Evolutionary conservation across 2,888 invertebrate species (phyloP).

Genomic region (Eilema sororculum): DNA sequence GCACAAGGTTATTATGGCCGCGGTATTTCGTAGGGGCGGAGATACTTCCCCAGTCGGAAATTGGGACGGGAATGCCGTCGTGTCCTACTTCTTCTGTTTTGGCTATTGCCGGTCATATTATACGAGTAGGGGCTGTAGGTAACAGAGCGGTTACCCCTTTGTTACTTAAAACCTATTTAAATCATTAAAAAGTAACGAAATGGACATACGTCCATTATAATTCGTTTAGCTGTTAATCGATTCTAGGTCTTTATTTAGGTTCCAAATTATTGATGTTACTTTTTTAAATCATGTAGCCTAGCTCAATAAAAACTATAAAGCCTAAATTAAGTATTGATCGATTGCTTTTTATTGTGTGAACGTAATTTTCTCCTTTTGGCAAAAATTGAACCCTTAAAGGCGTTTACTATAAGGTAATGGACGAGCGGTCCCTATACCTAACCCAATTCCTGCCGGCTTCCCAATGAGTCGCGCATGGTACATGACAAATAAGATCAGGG

Average conservation of each 20-base stretch:
- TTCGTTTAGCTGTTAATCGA: not conserved
- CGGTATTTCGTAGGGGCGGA: no score
- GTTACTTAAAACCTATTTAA: not conserved
- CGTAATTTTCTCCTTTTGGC: not conserved
- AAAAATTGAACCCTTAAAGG: no score
- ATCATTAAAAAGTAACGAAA: not conserved
- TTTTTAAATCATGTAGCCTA: not conserved
- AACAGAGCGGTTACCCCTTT: not conserved
- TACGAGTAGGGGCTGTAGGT: not conserved
- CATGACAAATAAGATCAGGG: no score
- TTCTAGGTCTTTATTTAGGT: conserved; percentile 1
- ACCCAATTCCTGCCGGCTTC: no score
- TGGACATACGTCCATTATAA: not conserved
- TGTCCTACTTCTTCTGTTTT: no score
- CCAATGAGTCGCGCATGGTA: no score
- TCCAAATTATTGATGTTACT: not conserved
- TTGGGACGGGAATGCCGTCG: no score
- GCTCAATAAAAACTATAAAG: not conserved
- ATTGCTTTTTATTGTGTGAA: not conserved
- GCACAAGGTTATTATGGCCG: no score
- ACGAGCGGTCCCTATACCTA: no score
- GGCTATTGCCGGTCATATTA: not conserved
- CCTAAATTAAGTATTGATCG: not conserved
- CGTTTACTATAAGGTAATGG: no score
- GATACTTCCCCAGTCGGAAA: no score